Conservation (phyloP, 2,797 vertebrate species). For the Microhierax caerulescens region DNA sequence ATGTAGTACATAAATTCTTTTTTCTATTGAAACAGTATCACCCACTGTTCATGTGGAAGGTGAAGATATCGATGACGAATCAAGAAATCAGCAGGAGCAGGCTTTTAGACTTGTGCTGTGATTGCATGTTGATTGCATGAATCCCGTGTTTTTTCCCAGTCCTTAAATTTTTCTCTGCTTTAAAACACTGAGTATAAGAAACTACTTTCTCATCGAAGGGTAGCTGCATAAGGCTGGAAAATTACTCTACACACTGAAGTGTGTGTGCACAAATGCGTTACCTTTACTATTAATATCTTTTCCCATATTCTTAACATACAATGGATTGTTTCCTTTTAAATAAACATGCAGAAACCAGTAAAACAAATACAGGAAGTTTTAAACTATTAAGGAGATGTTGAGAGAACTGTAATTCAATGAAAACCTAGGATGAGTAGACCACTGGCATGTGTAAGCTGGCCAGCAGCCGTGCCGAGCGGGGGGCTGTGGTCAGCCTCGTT, state of each 20-base stretch:
- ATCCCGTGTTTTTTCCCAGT: background rate
- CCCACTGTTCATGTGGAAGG: background rate
- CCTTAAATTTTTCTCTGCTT: background rate
- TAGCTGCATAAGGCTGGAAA: background rate
- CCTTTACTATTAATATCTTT: slow-evolving; percentile 35
- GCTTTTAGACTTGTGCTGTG: background rate
- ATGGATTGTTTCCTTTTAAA: slow-evolving; percentile 65
- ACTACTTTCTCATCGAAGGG: background rate
- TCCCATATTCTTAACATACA: slow-evolving; percentile 41
- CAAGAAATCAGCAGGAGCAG: background rate
- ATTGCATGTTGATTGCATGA: background rate
- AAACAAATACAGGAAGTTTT: slow-evolving; percentile 66
- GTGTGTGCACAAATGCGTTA: background rate
- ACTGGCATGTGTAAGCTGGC: background rate
- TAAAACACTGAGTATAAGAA: background rate
- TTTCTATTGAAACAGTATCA: background rate
- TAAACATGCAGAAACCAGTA: slow-evolving; percentile 44
- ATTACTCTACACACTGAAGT: background rate
- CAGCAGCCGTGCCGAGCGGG: accelerated
- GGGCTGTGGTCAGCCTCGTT: background rate
- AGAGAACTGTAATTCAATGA: background rate
- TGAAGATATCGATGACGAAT: background rate
- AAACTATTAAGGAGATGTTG: slow-evolving; percentile 2
- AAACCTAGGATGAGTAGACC: background rate
- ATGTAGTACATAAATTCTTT: background rate